These are phyloP conservation scores for Drosophila dives DNA, from an alignment of 2,888 invertebrate genomes.

Conservation along the genomic window DNA sequence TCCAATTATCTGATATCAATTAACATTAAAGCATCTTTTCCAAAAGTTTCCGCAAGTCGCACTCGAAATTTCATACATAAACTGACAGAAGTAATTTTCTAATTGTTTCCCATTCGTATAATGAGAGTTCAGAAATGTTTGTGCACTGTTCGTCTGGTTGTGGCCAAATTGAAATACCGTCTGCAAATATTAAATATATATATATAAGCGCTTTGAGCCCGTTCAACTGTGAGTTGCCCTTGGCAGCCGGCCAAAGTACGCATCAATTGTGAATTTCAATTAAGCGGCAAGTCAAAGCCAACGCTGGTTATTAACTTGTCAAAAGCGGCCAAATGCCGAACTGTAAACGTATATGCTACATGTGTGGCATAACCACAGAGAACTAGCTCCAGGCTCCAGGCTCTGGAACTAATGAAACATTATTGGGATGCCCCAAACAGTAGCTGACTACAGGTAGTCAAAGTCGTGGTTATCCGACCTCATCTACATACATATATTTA, in stretches of 20 bases:
- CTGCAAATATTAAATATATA: not conserved
- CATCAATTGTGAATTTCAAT: conserved; percentile 29
- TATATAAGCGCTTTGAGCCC: conserved; percentile 3
- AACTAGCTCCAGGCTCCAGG: conserved; percentile 5
- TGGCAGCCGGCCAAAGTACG: conserved; percentile 12
- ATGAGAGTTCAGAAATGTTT: not conserved
- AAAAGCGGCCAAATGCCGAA: conserved; percentile 24
- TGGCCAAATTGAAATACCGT: not conserved
- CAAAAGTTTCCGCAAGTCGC: not conserved
- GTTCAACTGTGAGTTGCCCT: conserved; percentile 13
- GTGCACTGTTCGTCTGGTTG: not conserved
- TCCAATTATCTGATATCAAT: not conserved
- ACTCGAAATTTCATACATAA: not conserved
- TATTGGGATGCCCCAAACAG: not conserved
- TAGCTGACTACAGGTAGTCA: conserved; percentile 3
- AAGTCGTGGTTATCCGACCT: not conserved
- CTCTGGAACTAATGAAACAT: conserved; percentile 32
- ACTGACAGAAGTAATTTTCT: not conserved
- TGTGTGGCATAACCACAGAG: not conserved
- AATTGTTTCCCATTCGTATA: not conserved
- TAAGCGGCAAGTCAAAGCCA: conserved; percentile 19
- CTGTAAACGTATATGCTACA: not conserved
- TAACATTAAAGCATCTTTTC: not conserved
- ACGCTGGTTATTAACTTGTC: conserved; percentile 24
- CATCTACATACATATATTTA: not conserved